phyloP scores from a whole-genome alignment of 2,888 invertebrate genomes.

The Nomada flava region DNA sequence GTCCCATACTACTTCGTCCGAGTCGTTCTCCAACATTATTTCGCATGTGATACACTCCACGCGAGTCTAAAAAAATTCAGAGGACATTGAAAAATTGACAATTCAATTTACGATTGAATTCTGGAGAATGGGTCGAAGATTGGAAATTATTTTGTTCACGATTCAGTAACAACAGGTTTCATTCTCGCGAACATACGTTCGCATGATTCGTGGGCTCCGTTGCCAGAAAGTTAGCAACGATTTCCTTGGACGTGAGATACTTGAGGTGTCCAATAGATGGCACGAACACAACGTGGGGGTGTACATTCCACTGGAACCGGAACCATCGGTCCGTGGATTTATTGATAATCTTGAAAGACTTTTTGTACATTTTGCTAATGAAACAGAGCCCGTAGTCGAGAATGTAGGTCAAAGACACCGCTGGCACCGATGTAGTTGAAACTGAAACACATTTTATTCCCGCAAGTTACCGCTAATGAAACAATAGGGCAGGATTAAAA shows the following conservation, averaged over 20 bases:
- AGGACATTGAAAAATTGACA: not conserved
- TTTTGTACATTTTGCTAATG: constrained; percentile 81
- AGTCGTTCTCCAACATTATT: constrained; percentile 65
- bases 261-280: constrained; percentile 85
- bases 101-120: not conserved
- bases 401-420: constrained; percentile 65
- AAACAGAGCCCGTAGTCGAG: constrained; percentile 83
- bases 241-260: constrained; percentile 84
- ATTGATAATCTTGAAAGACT: constrained; percentile 83
- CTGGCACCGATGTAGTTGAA: not conserved
- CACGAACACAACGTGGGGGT: constrained; percentile 83
- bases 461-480: not conserved
- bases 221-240: constrained; percentile 85
- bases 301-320: constrained; percentile 83
- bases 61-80: constrained; percentile 58
- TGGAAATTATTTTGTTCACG: not conserved
- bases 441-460: constrained; percentile 22
- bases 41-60: constrained; percentile 72
- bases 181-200: constrained; percentile 30
- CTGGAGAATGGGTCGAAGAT: not conserved
- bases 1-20: constrained; percentile 82
- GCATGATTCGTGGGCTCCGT: constrained; percentile 79
- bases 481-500: not conserved
- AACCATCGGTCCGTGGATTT: constrained; percentile 79
- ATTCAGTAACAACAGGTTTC: constrained; percentile 12